Base-by-base conservation (phyloP, 2,888 invertebrate species). In the Hydropsyche betteni region DNA sequence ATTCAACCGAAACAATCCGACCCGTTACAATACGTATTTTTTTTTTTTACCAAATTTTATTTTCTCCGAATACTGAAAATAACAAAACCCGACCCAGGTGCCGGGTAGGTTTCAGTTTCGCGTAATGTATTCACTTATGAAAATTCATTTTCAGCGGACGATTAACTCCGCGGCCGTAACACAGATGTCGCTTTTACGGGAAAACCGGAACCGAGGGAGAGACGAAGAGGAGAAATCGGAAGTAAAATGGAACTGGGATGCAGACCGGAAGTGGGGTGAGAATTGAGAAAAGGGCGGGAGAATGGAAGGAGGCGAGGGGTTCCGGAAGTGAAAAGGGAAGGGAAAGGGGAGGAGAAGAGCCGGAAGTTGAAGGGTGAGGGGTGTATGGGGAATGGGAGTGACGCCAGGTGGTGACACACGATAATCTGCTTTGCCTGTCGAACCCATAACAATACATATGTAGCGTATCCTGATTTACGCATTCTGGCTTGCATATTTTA, bases 111-210 rank as follows among this genome's bases (percentile, higher is more conserved):
- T 44, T 44, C 44, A 16, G 58, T 24, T 58, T 58, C 16, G 24
- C 8, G 58, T 58, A 58, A 58, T 58, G 14, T 58, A 58, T 58
- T 58, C 58, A 24, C 14, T 58, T 58, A 58, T 58, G 58, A 58
- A 58, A 58, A 58, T 58, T 58, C 58, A 58, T 58, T 58, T 58
- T 58, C 58, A 24, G 58, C 58, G 58, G 16, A 58, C 58, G 58
- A 58, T 58, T 58, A 58, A 58, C 58, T 58, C 58, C 58, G 44
- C 44, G 14, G 58, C 58, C 58, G 24, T 24, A 58, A 58, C 58
- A 58, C 58, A 58, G 58, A 58, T 58, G 58, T 58, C 58, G 58
- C 16, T 8, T 44, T 44, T 24, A 16, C 16, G 58, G 58, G 7
- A 10, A 44, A 44, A 44, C 44, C 44, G 44, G 44, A 44, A 44